These are phyloP conservation scores for Drosophila nannoptera DNA, from an alignment of 1,140 invertebrate genomes.

Conservation along the genomic window DNA sequence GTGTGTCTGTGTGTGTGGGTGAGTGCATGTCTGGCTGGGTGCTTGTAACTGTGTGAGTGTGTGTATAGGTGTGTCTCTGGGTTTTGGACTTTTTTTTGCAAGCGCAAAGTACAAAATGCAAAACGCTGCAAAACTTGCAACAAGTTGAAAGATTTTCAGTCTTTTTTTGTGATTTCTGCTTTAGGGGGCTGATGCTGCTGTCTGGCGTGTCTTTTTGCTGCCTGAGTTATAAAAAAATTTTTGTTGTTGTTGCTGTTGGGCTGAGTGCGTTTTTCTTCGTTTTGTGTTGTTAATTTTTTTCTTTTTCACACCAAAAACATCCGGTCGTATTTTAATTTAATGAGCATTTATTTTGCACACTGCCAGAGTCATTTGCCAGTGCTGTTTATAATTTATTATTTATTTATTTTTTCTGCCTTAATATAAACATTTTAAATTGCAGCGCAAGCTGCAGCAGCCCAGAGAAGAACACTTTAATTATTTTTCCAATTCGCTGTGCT, in stretches of 20 bases:
- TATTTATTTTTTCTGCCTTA: constrained; percentile 36
- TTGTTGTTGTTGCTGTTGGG: constrained; percentile 1
- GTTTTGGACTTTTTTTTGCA: constrained; percentile 27
- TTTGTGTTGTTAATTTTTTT: constrained; percentile 21
- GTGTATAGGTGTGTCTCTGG: constrained; percentile 8
- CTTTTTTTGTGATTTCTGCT: too few species aligned
- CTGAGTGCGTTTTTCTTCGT: constrained; percentile 45
- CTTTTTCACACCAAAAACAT: constrained; percentile 64
- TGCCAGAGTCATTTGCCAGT: constrained; percentile 51
- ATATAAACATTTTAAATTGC: constrained; percentile 14
- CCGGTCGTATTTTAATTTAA: constrained; percentile 77
- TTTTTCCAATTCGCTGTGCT: background rate
- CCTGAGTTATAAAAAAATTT: constrained; percentile 62
- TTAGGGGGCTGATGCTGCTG: constrained; percentile 19
- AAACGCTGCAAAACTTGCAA: constrained; percentile 45
- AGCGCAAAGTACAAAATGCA: constrained; percentile 42
- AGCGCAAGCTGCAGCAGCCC: background rate
- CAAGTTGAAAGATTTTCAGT: constrained; percentile 32
- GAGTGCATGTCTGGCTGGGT: too few species aligned
- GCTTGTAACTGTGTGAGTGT: constrained; percentile 1
- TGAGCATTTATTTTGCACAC: constrained; percentile 68
- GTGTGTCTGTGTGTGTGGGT: constrained; percentile 14
- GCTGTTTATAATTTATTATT: constrained; percentile 54
- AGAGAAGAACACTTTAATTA: background rate
- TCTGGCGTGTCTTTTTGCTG: constrained; percentile 47